These are phyloP conservation scores for Zalophus californianus DNA, from an alignment of 2,797 vertebrate genomes.

Conservation along the genomic window DNA sequence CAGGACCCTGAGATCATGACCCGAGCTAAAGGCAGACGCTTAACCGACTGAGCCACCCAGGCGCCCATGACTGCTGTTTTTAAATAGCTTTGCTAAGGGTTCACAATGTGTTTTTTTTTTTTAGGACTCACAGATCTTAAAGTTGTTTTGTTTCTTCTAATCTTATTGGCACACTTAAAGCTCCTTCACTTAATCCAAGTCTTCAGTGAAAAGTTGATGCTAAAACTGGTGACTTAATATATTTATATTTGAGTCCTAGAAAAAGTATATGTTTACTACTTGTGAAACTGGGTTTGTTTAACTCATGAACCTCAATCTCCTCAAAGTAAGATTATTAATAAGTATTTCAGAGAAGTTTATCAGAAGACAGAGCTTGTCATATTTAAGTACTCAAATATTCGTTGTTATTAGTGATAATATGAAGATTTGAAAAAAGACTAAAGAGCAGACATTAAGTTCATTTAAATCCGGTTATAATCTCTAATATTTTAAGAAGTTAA, in stretches of 20 bases:
- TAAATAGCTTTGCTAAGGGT: conserved; percentile 42
- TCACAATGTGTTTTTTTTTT: not conserved
- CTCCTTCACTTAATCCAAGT: conserved; percentile 33
- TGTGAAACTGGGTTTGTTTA: conserved; percentile 20
- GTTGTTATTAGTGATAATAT: not conserved
- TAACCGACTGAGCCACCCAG: not conserved
- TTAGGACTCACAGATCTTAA: not conserved
- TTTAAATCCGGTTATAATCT: not conserved
- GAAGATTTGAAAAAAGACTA: conserved; percentile 30
- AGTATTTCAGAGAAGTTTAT: conserved; percentile 31
- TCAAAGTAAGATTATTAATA: conserved; percentile 59
- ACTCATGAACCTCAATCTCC: conserved; percentile 31
- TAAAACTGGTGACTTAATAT: not conserved
- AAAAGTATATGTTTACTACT: conserved; percentile 50
- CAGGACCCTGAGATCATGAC: too few relatives aligned
- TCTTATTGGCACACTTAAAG: conserved; percentile 7
- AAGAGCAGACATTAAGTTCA: not conserved
- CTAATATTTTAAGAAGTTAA: conserved; percentile 33
- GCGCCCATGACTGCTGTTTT: not conserved
- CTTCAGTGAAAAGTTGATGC: conserved; percentile 10
- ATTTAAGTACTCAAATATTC: not conserved
- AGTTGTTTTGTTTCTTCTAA: conserved; percentile 52
- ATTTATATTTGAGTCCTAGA: conserved; percentile 17
- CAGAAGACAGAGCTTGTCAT: conserved; percentile 16
- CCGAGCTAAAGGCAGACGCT: too few relatives aligned